Evolutionary conservation across 2,113 vertebrate genomes (phyloP), one percentile per base, ranked within the genome.

Genomic region (Lepisosteus oculatus): DNA sequence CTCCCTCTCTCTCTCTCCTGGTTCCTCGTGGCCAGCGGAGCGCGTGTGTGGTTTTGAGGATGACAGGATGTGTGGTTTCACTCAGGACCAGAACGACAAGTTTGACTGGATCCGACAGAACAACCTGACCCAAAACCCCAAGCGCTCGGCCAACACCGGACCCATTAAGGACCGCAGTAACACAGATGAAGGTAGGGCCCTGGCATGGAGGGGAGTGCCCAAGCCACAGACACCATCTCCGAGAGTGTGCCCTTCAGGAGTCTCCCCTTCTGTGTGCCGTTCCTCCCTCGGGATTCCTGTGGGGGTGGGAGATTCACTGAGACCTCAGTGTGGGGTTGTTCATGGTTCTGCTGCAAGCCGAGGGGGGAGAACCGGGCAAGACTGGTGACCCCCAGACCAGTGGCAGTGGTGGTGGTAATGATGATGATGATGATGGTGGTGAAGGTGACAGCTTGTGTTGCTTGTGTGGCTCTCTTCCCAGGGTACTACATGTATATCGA

Each of bases 401-500:
- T 42, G 61, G 29, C 29, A 29, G 29, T 29, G 29, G 29, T 29
- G 29, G 29, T 2, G 29, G 2, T 29, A n/a, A n/a, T n/a, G 15
- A 17, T 17, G 15, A 17, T 17, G 15, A 17, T 17, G 15, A 17
- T 17, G 15, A 17, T 17, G 29, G 1, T 29, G 29, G 2, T 29
- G 29, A 29, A 29, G 29, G 29, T 29, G 29, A 29, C 29, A 29
- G 29, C 29, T 29, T 29, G 29, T 29, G 29, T 29, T 29, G 29
- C 2, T 29, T 29, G 29, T 29, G 9, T 0, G 63, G 68, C 44
- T 41, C 56, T 64, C 43, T 64, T 82, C 77, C n/a, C 80, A 99
- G 97, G 97, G 54, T 96, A 95, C 81, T 99, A 98, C 88, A 99
- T 99, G 97, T 99, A 97, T 88, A 98, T 98, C 0, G 97, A 99